phyloP scores from a whole-genome alignment of 2,797 vertebrate genomes.

The Mionectes olivaceus region DNA sequence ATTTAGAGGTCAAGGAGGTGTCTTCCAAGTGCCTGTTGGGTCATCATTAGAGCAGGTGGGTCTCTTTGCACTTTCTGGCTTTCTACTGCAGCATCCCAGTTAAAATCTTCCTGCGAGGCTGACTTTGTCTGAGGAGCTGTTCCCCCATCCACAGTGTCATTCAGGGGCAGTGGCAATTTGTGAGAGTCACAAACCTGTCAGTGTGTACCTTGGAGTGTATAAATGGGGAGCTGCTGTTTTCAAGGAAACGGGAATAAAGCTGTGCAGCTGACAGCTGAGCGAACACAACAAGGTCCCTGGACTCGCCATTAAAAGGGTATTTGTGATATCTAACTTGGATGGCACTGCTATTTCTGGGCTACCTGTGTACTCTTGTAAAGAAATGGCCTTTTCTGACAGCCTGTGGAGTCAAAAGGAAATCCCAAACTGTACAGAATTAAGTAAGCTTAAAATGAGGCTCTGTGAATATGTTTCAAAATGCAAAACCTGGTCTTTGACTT shows the following conservation, averaged over 20 bases:
- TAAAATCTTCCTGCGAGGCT: not conserved
- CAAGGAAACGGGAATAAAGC: not conserved
- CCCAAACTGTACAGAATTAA: not conserved
- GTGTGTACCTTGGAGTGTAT: not conserved
- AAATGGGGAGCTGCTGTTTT: not conserved
- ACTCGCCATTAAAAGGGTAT: not conserved
- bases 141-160: not conserved
- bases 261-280: not conserved
- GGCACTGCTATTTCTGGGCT: not conserved
- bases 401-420: not conserved
- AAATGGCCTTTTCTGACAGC: not conserved
- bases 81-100: not conserved
- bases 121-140: not conserved
- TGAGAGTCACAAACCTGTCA: not conserved
- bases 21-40: not conserved
- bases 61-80: not conserved
- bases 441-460: not conserved
- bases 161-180: not conserved
- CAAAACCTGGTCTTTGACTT: not conserved
- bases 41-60: not conserved
- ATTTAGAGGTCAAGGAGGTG: not conserved
- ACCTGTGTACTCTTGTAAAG: not conserved
- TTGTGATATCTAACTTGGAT: rapidly evolving
- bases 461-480: not conserved
- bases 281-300: not conserved